phyloP scores from a whole-genome alignment of 2,888 invertebrate species.

The Hydriomena furcata region DNA sequence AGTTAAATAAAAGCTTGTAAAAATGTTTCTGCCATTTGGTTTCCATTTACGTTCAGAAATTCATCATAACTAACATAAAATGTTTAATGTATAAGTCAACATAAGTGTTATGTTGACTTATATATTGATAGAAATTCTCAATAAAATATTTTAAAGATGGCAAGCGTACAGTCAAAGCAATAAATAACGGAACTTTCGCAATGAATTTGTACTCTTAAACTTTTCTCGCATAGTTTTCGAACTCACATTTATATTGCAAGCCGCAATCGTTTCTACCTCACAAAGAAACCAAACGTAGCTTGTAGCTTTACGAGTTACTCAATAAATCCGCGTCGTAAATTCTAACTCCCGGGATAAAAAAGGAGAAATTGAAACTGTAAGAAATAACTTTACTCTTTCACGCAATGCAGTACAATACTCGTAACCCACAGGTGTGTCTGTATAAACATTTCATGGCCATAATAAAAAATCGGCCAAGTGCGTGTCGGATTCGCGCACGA shows the following conservation, averaged over 20 bases:
- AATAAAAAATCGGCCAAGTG: slow-evolving; percentile 45
- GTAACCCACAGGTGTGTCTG: slow-evolving; percentile 38
- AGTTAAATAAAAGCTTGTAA: too few species aligned
- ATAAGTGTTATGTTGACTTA: too few species aligned
- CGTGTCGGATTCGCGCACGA: slow-evolving; percentile 22
- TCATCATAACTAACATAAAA: too few species aligned
- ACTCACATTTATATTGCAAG: slow-evolving; percentile 23
- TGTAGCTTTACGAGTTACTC: slow-evolving; percentile 27
- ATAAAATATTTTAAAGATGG: slow-evolving; percentile 9
- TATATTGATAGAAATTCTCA: slow-evolving; percentile 1
- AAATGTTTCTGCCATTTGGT: too few species aligned
- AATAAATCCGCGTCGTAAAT: slow-evolving; percentile 28
- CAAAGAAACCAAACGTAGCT: slow-evolving; percentile 25
- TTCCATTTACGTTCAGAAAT: too few species aligned
- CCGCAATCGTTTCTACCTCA: slow-evolving; percentile 24
- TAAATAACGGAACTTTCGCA: slow-evolving; percentile 19
- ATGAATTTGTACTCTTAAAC: slow-evolving; percentile 18
- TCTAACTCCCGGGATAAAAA: slow-evolving; percentile 20
- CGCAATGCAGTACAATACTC: slow-evolving; percentile 46
- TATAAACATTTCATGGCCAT: slow-evolving; percentile 46
- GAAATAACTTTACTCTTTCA: slow-evolving; percentile 29
- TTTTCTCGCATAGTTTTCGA: slow-evolving; percentile 20
- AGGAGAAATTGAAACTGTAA: slow-evolving; percentile 28
- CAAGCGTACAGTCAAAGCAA: slow-evolving; percentile 9
- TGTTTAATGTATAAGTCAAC: too few species aligned